A percentile compares a stretch with the other conserved stretches of the same genome.
phyloP scores from a whole-genome alignment of 1,140 invertebrate genomes.

The Drosophila sulfurigaster region DNA sequence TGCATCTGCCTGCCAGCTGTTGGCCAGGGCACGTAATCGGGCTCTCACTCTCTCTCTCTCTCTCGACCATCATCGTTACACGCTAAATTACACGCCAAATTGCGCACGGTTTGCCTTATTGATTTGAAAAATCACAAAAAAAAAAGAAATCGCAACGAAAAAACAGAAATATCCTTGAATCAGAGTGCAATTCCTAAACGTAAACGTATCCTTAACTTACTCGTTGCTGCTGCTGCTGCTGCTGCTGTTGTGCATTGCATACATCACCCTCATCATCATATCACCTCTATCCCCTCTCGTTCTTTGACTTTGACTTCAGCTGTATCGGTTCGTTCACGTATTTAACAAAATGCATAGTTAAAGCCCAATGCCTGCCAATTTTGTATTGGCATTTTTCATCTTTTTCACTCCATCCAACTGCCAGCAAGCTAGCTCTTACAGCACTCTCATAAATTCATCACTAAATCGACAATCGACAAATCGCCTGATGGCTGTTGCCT shows the following conservation, averaged over 20 bases:
- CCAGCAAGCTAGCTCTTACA: neutral
- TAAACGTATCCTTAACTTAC: slow-evolving; percentile 25
- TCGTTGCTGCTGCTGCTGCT: no score
- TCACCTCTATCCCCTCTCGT: neutral
- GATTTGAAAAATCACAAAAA: slow-evolving; percentile 62
- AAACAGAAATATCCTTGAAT: slow-evolving; percentile 16
- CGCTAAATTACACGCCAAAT: slow-evolving; percentile 82
- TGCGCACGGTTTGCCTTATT: slow-evolving; percentile 75
- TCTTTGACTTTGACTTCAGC: neutral
- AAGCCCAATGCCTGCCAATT: slow-evolving; percentile 49
- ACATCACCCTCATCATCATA: slow-evolving; percentile 2
- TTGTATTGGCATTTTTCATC: slow-evolving; percentile 42
- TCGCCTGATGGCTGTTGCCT: slow-evolving; percentile 2
- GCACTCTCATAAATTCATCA: slow-evolving; percentile 74
- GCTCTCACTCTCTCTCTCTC: slow-evolving; percentile 8
- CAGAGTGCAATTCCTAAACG: slow-evolving; percentile 49
- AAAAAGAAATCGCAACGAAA: slow-evolving; percentile 12
- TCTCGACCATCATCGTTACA: slow-evolving; percentile 75
- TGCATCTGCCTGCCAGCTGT: neutral
- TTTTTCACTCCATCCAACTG: neutral
- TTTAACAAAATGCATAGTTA: slow-evolving; percentile 67
- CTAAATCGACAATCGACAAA: slow-evolving; percentile 45
- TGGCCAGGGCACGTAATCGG: slow-evolving; percentile 10
- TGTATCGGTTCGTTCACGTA: slow-evolving; percentile 41
- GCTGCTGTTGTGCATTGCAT: slow-evolving; percentile 49